Conservation (phyloP, 2,888 invertebrate genomes). For the Perithous albicinctus region DNA sequence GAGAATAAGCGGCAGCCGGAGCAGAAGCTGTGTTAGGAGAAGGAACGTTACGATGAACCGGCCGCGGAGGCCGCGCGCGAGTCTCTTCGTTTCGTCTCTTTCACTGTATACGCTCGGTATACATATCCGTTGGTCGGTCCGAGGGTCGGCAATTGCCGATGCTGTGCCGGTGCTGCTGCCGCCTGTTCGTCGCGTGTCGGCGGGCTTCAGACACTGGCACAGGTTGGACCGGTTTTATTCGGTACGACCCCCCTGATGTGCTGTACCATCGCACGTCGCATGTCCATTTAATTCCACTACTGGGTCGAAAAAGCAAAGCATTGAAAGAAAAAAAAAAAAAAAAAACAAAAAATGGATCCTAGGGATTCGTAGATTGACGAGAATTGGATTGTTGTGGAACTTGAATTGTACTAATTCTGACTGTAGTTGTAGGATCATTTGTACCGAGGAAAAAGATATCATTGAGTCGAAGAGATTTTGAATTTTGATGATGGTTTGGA, state of each 20-base stretch:
- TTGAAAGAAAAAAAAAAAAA: neutral
- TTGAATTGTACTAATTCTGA: too few relatives aligned
- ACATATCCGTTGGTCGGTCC: constrained; percentile 1
- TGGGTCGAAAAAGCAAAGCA: constrained; percentile 37
- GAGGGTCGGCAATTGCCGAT: constrained; percentile 26
- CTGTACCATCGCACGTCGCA: neutral
- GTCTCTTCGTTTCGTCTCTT: constrained; percentile 47
- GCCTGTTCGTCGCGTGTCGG: constrained; percentile 40
- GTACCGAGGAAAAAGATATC: too few relatives aligned
- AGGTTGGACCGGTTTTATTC: constrained; percentile 46
- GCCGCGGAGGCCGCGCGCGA: too few relatives aligned
- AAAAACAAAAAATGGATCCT: too few relatives aligned
- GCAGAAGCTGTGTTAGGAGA: too few relatives aligned
- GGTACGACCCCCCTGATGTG: constrained; percentile 14
- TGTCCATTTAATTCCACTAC: constrained; percentile 45
- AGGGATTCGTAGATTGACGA: neutral
- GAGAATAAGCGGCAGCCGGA: constrained; percentile 34
- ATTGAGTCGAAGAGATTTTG: too few relatives aligned
- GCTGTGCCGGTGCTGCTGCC: constrained; percentile 24
- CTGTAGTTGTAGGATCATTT: too few relatives aligned
- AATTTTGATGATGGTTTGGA: too few relatives aligned
- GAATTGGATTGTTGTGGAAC: constrained; percentile 16
- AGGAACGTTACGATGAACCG: constrained; percentile 32
- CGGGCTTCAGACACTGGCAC: constrained; percentile 27
- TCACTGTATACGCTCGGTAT: neutral